A percentile compares a stretch with the other conserved stretches of the same genome.
phyloP scores from a whole-genome alignment of 2,888 invertebrate species.

The Willowsia nigromaculata region DNA sequence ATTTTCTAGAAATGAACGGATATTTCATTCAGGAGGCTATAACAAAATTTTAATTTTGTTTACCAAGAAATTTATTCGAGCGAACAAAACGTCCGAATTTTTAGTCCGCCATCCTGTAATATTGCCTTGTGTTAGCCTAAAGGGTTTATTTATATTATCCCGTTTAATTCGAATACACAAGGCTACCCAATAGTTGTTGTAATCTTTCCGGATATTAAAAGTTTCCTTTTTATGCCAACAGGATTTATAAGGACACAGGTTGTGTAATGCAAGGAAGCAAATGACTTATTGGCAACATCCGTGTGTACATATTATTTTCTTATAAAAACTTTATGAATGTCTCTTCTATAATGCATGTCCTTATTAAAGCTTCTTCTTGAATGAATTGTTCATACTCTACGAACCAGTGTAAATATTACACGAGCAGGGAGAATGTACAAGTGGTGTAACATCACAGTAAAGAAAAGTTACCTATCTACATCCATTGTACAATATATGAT shows the following conservation, averaged over 20 bases:
- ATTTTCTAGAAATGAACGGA: not conserved
- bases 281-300: constrained; percentile 54
- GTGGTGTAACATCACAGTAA: constrained; percentile 14
- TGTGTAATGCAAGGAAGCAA: constrained; percentile 22
- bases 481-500: not conserved
- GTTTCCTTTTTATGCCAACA: constrained; percentile 21
- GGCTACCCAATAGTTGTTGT: not conserved
- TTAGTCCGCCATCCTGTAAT: not conserved
- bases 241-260: constrained; percentile 34
- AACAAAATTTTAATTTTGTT: not conserved
- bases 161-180: not conserved
- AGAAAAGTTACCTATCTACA: not conserved
- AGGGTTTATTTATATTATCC: not conserved
- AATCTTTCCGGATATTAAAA: constrained; percentile 64
- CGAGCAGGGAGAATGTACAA: not conserved
- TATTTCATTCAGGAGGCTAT: not conserved
- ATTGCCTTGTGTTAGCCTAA: not conserved
- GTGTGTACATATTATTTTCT: not conserved
- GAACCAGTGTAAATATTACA: not conserved
- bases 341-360: not conserved
- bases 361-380: not conserved
- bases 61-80: not conserved
- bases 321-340: constrained; percentile 26
- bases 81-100: not conserved
- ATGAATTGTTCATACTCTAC: not conserved